Conservation (phyloP, 2,113 vertebrate genomes). For the Oncorhynchus keta region DNA sequence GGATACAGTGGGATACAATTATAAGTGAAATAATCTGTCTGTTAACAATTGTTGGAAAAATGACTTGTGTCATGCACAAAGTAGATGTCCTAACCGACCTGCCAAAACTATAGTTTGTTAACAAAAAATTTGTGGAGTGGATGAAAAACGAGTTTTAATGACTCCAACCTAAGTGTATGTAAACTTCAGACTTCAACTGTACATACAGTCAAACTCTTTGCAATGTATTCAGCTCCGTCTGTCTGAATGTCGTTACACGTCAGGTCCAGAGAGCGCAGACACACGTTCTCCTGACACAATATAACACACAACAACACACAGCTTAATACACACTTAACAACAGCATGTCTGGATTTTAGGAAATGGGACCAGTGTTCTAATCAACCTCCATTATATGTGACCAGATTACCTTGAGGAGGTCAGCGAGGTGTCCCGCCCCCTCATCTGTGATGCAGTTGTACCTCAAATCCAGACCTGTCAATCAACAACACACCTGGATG, state of each 20-base stretch:
- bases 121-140: too few relatives aligned
- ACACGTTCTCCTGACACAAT: conserved; percentile 60
- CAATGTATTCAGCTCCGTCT: conserved; percentile 79
- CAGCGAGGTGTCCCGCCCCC: conserved; percentile 72
- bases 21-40: too few relatives aligned
- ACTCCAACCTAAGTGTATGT: too few relatives aligned
- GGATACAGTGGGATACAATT: too few relatives aligned
- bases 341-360: neutral
- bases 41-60: too few relatives aligned
- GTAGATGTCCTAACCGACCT: too few relatives aligned
- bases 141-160: too few relatives aligned
- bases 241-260: conserved; percentile 84
- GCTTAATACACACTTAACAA: neutral
- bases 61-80: too few relatives aligned
- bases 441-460: conserved; percentile 79
- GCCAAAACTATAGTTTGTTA: too few relatives aligned
- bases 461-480: conserved; percentile 82
- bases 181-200: neutral
- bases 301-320: neutral
- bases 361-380: neutral
- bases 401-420: conserved; percentile 75
- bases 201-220: conserved; percentile 81
- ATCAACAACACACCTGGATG: conserved; percentile 14
- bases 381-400: conserved; percentile 19
- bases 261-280: conserved; percentile 80